Conservation (phyloP, 2,113 vertebrate genomes). For the Parotia lawesii region DNA sequence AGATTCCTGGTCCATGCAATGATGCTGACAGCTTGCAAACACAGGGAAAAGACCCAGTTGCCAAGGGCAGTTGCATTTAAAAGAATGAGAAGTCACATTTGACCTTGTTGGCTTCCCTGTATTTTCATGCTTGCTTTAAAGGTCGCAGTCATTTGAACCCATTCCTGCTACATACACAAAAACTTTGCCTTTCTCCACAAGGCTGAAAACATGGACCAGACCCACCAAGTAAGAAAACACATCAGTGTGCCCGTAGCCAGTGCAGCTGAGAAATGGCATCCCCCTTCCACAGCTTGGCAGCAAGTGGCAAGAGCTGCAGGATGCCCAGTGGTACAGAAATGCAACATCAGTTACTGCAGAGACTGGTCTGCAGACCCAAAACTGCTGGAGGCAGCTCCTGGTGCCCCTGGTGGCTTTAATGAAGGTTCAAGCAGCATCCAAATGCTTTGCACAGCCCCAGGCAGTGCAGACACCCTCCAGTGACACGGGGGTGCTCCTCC, state of each 20-base stretch:
- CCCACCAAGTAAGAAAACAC: background rate
- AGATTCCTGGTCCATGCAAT: background rate
- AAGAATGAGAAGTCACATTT: background rate
- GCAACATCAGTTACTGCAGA: background rate
- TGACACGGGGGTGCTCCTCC: fast-evolving
- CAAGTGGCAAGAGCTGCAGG: background rate
- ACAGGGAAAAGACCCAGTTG: background rate
- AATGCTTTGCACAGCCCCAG: background rate
- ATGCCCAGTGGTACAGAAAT: background rate
- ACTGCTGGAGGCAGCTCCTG: background rate
- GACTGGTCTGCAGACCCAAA: background rate
- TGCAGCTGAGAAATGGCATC: background rate
- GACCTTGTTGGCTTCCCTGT: background rate
- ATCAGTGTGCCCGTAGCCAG: background rate
- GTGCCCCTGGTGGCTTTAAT: background rate
- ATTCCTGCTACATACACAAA: background rate
- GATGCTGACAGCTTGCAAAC: background rate
- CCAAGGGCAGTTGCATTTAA: background rate
- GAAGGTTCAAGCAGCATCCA: background rate
- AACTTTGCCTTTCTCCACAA: background rate
- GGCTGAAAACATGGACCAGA: background rate
- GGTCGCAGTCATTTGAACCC: background rate
- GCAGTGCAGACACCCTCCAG: background rate
- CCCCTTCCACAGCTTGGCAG: background rate
- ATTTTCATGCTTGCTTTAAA: background rate